Evolutionary conservation across 2,888 invertebrate genomes (phyloP).

Genomic region (Lysandra bellargus): DNA sequence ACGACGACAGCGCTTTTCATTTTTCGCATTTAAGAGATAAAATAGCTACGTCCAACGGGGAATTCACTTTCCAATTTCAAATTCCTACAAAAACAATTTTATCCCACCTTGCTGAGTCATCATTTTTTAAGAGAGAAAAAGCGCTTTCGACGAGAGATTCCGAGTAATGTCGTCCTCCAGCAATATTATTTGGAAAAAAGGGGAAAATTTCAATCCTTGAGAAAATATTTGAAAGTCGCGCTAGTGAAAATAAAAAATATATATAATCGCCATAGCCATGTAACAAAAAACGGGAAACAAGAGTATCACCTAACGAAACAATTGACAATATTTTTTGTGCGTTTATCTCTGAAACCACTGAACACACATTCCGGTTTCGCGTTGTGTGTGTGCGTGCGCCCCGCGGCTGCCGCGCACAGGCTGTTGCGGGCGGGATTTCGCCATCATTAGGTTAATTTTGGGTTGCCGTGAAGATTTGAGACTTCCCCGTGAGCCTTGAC

Average conservation of each 20-base stretch:
- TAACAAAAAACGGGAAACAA: not conserved
- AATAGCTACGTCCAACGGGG: slow-evolving; percentile 4
- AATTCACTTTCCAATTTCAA: slow-evolving; percentile 21
- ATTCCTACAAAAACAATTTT: not conserved
- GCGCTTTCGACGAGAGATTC: not conserved
- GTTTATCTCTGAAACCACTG: not conserved
- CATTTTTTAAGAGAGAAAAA: not conserved
- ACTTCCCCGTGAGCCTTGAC: slow-evolving; percentile 47
- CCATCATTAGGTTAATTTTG: slow-evolving; percentile 21
- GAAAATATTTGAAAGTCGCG: not conserved
- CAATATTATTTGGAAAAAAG: not conserved
- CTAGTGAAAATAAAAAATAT: not conserved
- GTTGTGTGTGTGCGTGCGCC: not conserved
- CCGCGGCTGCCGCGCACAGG: not conserved
- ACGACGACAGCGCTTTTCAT: slow-evolving; percentile 3
- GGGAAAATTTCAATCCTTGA: not conserved
- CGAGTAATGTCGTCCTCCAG: not conserved
- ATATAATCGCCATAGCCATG: not conserved
- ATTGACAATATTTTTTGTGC: not conserved
- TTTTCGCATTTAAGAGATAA: slow-evolving; percentile 14
- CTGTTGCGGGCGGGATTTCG: slow-evolving; percentile 18
- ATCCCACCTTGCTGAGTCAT: slow-evolving; percentile 31
- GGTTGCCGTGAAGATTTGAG: slow-evolving; percentile 3
- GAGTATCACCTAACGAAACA: not conserved
- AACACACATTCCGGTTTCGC: not conserved